Evolutionary conservation across 2,888 invertebrate genomes (phyloP).

Genomic region (Chaitophorus viminalis): DNA sequence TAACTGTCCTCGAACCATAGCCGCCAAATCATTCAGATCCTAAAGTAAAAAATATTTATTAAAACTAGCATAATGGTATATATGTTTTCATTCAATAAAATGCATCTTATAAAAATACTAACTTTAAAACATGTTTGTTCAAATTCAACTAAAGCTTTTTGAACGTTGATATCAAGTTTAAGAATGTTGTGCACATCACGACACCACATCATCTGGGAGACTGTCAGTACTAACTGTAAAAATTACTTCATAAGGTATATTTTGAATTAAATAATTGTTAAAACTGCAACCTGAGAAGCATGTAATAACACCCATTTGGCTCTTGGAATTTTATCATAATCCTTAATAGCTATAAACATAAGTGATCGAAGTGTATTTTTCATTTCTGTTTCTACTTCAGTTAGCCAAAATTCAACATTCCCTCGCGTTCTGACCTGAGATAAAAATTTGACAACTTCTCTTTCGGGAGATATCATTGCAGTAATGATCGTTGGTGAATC

Average conservation of each 20-base stretch:
- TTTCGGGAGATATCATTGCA: conserved; percentile 87
- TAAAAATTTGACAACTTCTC: conserved; percentile 82
- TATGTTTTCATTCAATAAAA: background rate
- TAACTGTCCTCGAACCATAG: conserved; percentile 79
- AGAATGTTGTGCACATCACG: conserved; percentile 80
- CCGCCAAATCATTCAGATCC: conserved; percentile 83
- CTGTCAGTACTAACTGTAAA: conserved; percentile 79
- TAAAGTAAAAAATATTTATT: conserved; percentile 65
- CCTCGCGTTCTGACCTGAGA: conserved; percentile 87
- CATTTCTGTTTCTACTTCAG: conserved; percentile 92
- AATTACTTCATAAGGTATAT: conserved; percentile 4
- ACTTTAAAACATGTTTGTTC: conserved; percentile 67
- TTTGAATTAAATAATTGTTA: conserved; percentile 24
- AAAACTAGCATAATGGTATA: background rate
- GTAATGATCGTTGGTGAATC: conserved; percentile 76
- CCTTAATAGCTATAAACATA: conserved; percentile 79
- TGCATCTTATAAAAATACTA: conserved; percentile 64
- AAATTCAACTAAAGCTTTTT: conserved; percentile 62
- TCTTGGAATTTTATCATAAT: conserved; percentile 74
- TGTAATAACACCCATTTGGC: conserved; percentile 80
- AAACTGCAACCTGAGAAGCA: conserved; percentile 75
- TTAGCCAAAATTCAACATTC: conserved; percentile 96
- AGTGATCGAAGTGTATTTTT: conserved; percentile 79
- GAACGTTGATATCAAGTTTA: conserved; percentile 70
- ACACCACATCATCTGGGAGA: conserved; percentile 94